Evolutionary conservation across 2,113 vertebrate genomes (phyloP).

Genomic region (Gnathonemus echidnorhynchus): DNA sequence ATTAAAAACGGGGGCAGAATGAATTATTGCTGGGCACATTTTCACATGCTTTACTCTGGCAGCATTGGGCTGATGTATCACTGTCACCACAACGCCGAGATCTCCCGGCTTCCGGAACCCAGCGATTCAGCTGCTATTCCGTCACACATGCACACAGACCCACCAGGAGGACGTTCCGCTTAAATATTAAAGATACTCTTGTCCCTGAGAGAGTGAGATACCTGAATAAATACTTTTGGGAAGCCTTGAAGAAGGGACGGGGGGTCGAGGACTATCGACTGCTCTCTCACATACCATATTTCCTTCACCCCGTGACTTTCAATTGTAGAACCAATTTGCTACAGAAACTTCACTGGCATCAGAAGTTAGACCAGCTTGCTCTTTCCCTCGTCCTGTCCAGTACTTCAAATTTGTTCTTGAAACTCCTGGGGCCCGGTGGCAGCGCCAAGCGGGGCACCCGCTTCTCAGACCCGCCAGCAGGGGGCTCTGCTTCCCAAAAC

Average conservation of each 20-base stretch:
- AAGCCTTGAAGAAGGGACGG: background rate
- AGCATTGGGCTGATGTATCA: too few relatives aligned
- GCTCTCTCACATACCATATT: background rate
- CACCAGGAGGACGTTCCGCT: background rate
- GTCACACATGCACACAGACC: background rate
- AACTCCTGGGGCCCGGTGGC: background rate
- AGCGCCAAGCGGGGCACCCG: background rate
- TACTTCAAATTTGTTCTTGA: background rate
- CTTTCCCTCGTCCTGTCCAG: background rate
- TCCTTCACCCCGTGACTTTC: conserved; percentile 9
- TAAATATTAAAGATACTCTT: background rate
- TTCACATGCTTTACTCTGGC: background rate
- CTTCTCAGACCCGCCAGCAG: background rate
- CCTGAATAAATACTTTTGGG: background rate
- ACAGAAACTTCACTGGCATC: conserved; percentile 15
- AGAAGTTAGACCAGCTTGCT: conserved; percentile 30
- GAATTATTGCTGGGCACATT: background rate
- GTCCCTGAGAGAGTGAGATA: background rate
- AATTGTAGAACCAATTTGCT: conserved; percentile 31
- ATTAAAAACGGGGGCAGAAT: background rate
- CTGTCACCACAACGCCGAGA: background rate
- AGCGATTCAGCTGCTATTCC: background rate
- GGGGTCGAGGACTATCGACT: background rate
- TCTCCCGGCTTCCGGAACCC: background rate
- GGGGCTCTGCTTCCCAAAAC: background rate